These are phyloP conservation scores for Porites evermanni DNA, from an alignment of 92 coral and sea anemone genomes.

Conservation along the genomic window DNA sequence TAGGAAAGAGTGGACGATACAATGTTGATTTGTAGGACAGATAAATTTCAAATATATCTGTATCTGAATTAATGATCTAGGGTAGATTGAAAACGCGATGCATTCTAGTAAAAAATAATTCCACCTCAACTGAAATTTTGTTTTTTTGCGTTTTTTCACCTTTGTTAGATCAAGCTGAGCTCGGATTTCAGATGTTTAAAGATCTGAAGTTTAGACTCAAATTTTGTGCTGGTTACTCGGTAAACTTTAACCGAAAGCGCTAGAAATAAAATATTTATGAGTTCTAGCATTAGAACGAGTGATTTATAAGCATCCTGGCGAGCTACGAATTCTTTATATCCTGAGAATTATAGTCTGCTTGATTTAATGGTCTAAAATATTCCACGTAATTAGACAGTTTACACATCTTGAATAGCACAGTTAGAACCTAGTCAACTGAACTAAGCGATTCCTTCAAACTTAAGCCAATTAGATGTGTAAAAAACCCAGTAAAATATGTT, in stretches of 20 bases:
- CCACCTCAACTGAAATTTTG: background rate
- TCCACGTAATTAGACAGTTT: constrained; percentile 14
- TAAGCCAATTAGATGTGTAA: background rate
- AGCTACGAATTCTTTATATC: constrained; percentile 18
- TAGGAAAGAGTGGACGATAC: background rate
- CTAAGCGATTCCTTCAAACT: background rate
- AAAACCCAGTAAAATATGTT: background rate
- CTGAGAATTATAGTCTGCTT: constrained; percentile 27
- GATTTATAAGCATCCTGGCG: constrained; percentile 27
- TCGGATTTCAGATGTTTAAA: background rate
- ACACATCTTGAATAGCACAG: background rate
- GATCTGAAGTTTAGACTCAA: constrained; percentile 16
- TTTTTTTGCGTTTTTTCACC: background rate
- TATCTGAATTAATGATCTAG: constrained; percentile 12
- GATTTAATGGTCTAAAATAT: constrained; percentile 40
- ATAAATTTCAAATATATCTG: constrained; percentile 14
- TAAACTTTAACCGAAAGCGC: constrained; percentile 3
- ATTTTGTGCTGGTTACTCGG: constrained; percentile 19
- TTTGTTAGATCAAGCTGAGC: background rate
- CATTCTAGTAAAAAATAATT: constrained; percentile 3
- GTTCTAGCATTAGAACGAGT: constrained; percentile 5
- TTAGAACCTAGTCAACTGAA: too few relatives aligned
- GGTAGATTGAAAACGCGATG: background rate
- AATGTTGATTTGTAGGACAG: constrained; percentile 25
- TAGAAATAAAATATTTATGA: constrained; percentile 48